Conservation (phyloP, 2,113 vertebrate species). For the Plestiodon gilberti region DNA sequence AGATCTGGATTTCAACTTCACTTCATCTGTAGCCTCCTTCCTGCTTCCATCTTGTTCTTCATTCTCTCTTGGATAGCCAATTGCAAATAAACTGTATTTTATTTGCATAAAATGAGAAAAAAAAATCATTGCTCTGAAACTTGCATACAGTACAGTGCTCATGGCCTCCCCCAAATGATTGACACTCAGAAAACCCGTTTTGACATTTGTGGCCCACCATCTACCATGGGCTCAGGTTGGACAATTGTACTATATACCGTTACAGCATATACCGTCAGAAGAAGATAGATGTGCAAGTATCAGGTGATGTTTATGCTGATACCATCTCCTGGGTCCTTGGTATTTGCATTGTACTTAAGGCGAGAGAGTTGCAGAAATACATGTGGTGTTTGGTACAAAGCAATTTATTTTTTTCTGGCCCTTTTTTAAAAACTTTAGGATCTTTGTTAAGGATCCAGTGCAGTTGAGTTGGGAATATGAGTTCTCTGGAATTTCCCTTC, state of each 20-base stretch:
- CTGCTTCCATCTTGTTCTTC: conserved; percentile 76
- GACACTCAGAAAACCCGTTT: conserved; percentile 36
- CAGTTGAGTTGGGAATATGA: not conserved
- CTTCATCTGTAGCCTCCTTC: conserved; percentile 69
- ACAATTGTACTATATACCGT: not conserved
- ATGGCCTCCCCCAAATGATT: conserved; percentile 20
- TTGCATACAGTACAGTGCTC: conserved; percentile 69
- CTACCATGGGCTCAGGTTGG: not conserved
- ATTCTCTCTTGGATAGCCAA: conserved; percentile 74
- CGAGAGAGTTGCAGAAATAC: not conserved
- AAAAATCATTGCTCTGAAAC: conserved; percentile 63
- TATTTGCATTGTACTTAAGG: not conserved
- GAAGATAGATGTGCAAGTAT: conserved; percentile 36
- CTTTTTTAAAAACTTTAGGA: not conserved
- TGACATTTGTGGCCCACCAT: not conserved
- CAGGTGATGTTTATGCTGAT: conserved; percentile 26
- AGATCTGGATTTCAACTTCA: conserved; percentile 70
- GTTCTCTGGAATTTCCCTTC: not conserved
- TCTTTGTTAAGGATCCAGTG: not conserved
- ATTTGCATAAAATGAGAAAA: conserved; percentile 57
- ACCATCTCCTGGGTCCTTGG: not conserved
- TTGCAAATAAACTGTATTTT: conserved; percentile 72
- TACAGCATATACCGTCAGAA: not conserved
- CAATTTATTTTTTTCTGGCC: not conserved
- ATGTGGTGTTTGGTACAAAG: not conserved